These are phyloP conservation scores for Carcharodon carcharias DNA, from an alignment of 2,797 vertebrate genomes.

Conservation along the genomic window DNA sequence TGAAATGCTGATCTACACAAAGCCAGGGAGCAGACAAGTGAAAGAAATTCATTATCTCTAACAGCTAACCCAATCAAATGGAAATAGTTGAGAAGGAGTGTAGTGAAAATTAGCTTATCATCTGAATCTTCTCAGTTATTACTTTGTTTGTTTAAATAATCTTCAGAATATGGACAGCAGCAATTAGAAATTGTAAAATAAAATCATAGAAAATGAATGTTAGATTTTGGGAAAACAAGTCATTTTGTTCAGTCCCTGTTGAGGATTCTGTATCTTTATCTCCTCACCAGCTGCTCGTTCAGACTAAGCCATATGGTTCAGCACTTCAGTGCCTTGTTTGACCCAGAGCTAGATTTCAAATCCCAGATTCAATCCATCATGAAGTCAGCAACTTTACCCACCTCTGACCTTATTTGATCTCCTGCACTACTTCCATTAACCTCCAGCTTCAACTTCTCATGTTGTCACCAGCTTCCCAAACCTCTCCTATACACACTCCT, in stretches of 20 bases:
- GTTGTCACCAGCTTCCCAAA: background rate
- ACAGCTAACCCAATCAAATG: background rate
- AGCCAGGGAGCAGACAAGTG: background rate
- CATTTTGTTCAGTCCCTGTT: background rate
- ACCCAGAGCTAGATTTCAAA: background rate
- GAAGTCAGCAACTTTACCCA: background rate
- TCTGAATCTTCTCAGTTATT: background rate
- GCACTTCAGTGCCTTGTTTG: background rate
- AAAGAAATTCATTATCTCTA: background rate
- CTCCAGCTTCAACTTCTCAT: background rate
- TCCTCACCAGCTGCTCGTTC: background rate
- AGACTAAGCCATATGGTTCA: background rate
- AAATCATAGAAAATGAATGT: background rate
- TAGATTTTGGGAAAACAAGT: background rate
- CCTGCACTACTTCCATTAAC: background rate
- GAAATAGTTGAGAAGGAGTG: background rate
- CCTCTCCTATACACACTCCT: background rate
- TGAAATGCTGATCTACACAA: background rate
- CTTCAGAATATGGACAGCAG: background rate
- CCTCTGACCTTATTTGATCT: background rate
- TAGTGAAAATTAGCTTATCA: background rate
- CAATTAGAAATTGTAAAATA: background rate
- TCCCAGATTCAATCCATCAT: background rate
- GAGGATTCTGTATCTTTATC: background rate
- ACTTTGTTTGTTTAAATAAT: background rate